Conservation (phyloP, 2,113 vertebrate species). For the Alligator sinensis region DNA sequence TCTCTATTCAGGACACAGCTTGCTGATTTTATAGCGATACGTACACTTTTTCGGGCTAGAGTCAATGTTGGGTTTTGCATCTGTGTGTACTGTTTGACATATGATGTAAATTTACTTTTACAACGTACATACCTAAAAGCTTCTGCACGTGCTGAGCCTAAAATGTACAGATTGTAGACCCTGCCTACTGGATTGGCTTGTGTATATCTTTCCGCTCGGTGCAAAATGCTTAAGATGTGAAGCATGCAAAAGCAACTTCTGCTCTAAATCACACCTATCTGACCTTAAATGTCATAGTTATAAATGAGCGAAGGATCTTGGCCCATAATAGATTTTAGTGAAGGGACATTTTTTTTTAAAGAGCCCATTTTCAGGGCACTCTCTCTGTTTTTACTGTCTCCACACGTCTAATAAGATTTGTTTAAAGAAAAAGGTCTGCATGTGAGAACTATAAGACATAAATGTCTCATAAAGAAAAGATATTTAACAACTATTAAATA, state of each 20-base stretch:
- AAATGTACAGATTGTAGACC: constrained; percentile 68
- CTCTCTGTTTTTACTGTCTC: not conserved
- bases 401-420: not conserved
- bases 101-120: constrained; percentile 77
- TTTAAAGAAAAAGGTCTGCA: not conserved
- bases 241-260: not conserved
- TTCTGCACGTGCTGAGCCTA: constrained; percentile 57
- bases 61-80: constrained; percentile 69
- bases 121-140: constrained; percentile 67
- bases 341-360: not conserved
- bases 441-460: rapidly evolving
- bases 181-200: constrained; percentile 55
- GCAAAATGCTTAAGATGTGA: not conserved
- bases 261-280: not conserved
- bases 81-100: constrained; percentile 74
- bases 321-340: not conserved
- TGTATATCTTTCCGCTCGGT: constrained; percentile 2
- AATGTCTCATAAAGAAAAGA: not conserved
- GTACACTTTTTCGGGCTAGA: constrained; percentile 65
- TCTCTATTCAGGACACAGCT: constrained; percentile 66
- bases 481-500: not conserved
- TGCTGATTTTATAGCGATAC: constrained; percentile 69
- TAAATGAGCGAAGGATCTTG: not conserved
- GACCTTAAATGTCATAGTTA: not conserved
- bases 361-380: not conserved